A percentile compares a stretch with the other conserved stretches of the same genome.
Conservation (phyloP, 2,797 vertebrate genomes). For the Malacoctenus gilli region DNA sequence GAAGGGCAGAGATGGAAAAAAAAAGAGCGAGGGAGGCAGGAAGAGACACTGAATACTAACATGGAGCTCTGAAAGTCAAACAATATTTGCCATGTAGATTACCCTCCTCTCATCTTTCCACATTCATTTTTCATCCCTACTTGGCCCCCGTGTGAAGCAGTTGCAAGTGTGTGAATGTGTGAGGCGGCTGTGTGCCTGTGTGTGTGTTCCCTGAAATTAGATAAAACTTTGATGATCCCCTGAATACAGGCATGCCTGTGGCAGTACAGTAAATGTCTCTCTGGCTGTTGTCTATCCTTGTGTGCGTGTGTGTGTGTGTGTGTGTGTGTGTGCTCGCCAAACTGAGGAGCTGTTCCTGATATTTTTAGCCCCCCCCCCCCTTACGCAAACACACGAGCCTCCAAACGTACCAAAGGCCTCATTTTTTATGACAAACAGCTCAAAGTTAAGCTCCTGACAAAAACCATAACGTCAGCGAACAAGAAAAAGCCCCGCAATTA, state of each 20-base stretch:
- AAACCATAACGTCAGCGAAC: constrained; percentile 52
- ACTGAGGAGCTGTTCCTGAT: constrained; percentile 17
- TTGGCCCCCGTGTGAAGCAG: constrained; percentile 5
- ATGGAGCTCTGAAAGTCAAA: constrained; percentile 54
- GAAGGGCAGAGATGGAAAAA: constrained; percentile 16
- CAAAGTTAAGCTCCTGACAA: constrained; percentile 57
- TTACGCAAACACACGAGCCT: constrained; percentile 48
- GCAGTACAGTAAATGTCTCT: constrained; percentile 27
- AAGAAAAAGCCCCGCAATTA: constrained; percentile 49
- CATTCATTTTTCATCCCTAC: constrained; percentile 38
- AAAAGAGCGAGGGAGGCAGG: neutral
- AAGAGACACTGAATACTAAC: constrained; percentile 26
- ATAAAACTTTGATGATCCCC: constrained; percentile 55
- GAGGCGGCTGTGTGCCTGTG: constrained; percentile 28
- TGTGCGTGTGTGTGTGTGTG: constrained; percentile 19
- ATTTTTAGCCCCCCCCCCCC: constrained; percentile 52
- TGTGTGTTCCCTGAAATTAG: constrained; percentile 51
- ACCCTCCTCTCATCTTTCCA: constrained; percentile 33
- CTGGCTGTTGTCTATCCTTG: constrained; percentile 6
- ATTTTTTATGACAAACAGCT: constrained; percentile 50
- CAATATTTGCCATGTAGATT: constrained; percentile 50
- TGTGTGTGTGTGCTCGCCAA: constrained; percentile 3
- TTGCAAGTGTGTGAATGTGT: constrained; percentile 21
- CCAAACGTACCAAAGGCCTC: constrained; percentile 38
- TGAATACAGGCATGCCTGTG: constrained; percentile 35